Conservation (phyloP, 2,797 vertebrate species). For the Mus caroli region DNA sequence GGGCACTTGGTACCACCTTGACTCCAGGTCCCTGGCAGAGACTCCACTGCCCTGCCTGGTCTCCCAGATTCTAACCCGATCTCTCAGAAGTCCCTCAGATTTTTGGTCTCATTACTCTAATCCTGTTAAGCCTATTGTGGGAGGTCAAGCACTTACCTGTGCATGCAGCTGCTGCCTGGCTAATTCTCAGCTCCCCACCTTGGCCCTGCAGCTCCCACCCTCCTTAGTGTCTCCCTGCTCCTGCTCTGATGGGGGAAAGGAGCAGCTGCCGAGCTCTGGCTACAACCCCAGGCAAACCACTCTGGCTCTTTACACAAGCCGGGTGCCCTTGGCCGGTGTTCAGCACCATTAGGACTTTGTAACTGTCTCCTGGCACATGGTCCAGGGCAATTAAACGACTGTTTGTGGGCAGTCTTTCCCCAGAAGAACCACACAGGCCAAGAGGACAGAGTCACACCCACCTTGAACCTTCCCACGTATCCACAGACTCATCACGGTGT, state of each 20-base stretch:
- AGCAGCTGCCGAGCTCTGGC: background rate
- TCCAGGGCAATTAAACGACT: background rate
- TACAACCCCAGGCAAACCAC: background rate
- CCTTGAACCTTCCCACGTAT: too few species aligned
- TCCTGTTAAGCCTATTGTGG: background rate
- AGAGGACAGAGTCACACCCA: background rate
- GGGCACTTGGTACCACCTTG: background rate
- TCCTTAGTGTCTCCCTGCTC: background rate
- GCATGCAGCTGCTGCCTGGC: rapidly evolving
- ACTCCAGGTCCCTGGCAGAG: background rate
- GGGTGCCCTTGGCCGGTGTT: rapidly evolving
- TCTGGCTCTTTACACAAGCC: background rate
- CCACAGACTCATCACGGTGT: background rate
- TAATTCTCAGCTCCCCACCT: background rate
- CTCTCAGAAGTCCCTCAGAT: background rate
- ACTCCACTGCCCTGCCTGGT: background rate
- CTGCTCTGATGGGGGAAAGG: background rate
- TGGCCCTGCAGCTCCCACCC: background rate
- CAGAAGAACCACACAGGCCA: background rate
- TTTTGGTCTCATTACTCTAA: background rate
- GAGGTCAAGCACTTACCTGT: rapidly evolving
- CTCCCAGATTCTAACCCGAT: background rate
- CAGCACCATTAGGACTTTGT: background rate
- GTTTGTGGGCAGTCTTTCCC: background rate
- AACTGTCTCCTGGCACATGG: background rate